Evolutionary conservation across 2,797 vertebrate genomes (phyloP), one percentile per base, ranked within the genome.

Genomic region (Lepilemur septentrionalis): DNA sequence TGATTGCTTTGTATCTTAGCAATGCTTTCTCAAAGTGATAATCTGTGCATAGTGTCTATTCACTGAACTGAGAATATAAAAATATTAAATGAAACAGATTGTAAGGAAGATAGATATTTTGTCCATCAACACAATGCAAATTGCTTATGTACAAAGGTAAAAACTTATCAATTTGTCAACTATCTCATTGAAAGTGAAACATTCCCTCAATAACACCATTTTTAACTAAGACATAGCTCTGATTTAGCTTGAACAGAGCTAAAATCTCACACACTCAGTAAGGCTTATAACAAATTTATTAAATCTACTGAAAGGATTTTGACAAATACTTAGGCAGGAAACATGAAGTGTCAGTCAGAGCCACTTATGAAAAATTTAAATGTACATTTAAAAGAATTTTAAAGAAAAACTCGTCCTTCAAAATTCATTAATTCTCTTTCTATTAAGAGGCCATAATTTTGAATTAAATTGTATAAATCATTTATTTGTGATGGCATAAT

Each of bases 331-430:
- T 84, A 90, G 14, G 14, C 46, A 55, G 14, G 10, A 75, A 75
- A 92, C 65, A 91, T 52, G 38, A 96, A 91, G 17, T 92, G 88
- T 85, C 4, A 78, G 43, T 14, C 65, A 50, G 67, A 82, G 7
- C 22, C 1, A 46, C 79, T 93, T 69, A 89, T 94, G 96, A 96
- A 98, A 96, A 87, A 46, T 92, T 93, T n/a, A 79, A 91, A 89
- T 18, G 35, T 80, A 78, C 52, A 94, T 55, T 89, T 93, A 20
- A 75, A 95, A 94, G 23, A 5, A 63, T 17, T 30, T 83, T 91
- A 75, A 95, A 84, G 63, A 22, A 78, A 89, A 89, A 72, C 4
- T 35, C 65, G 5, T 84, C 41, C 41, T 65, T 22, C 18, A 15
- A 83, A 80, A 50, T 12, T 43, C 23, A 59, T 43, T 11, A 89